A percentile compares a stretch with the other conserved stretches of the same genome.
Conservation (phyloP, 2,888 invertebrate genomes). For the Plutella xylostella region DNA sequence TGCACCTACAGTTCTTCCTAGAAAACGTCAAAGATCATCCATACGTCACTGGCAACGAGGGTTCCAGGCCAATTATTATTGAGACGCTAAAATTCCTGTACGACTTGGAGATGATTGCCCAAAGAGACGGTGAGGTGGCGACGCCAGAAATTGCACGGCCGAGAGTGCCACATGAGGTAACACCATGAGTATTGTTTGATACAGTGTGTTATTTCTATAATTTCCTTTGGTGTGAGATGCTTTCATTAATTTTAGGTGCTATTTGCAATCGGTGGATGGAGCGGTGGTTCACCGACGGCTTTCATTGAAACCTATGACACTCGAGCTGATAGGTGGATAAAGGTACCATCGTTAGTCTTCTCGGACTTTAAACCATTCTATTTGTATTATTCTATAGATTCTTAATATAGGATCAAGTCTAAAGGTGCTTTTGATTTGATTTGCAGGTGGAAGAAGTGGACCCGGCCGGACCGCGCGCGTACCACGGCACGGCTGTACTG, state of each 20-base stretch:
- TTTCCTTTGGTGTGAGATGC: background rate
- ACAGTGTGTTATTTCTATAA: too few relatives aligned
- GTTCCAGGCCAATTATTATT: constrained; percentile 88
- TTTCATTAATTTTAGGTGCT: constrained; percentile 64
- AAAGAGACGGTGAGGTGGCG: constrained; percentile 82
- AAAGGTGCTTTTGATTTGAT: too few relatives aligned
- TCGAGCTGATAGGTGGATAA: constrained; percentile 90
- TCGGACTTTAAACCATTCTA: too few relatives aligned
- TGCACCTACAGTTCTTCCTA: constrained; percentile 79
- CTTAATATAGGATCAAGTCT: too few relatives aligned
- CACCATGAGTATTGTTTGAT: too few relatives aligned
- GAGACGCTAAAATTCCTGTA: constrained; percentile 93
- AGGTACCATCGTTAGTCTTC: constrained; percentile 44
- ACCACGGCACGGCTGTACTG: constrained; percentile 93
- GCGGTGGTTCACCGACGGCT: constrained; percentile 78
- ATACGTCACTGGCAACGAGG: constrained; percentile 85
- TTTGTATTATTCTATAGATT: too few relatives aligned
- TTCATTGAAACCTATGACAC: constrained; percentile 92
- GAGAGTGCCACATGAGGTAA: constrained; percentile 83
- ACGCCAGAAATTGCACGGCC: constrained; percentile 88
- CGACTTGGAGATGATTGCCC: constrained; percentile 89
- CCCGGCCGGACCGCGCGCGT: constrained; percentile 87
- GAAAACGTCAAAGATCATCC: constrained; percentile 91
- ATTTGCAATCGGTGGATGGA: constrained; percentile 74
- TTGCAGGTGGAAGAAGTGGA: constrained; percentile 85